These are phyloP conservation scores for Phalacrocorax aristotelis DNA, from an alignment of 2,113 vertebrate genomes.

Conservation along the genomic window DNA sequence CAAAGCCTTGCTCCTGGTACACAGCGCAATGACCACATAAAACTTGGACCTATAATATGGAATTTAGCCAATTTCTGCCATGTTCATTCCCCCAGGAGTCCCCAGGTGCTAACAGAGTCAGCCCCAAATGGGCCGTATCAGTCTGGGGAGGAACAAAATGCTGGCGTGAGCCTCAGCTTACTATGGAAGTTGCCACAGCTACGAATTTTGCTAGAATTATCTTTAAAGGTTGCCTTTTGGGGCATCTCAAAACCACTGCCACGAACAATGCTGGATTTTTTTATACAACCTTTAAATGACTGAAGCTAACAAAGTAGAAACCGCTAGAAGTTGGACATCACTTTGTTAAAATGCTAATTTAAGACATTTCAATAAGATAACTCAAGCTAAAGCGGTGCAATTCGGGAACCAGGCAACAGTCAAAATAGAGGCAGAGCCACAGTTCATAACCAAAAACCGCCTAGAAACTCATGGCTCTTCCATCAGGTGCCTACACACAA, in stretches of 20 bases:
- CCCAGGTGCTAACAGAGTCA: not conserved
- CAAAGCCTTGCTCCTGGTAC: not conserved
- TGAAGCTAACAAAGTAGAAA: not conserved
- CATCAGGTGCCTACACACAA: not conserved
- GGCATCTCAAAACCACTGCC: not conserved
- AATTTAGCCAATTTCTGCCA: not conserved
- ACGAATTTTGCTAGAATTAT: not conserved
- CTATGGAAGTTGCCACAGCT: not conserved
- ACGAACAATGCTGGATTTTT: not conserved
- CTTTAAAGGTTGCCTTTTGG: not conserved
- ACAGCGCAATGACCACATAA: not conserved
- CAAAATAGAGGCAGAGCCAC: not conserved
- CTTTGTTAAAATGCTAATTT: not conserved
- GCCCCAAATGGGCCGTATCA: rapidly evolving
- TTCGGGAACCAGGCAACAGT: not conserved
- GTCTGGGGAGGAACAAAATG: not conserved
- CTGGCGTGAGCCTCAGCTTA: not conserved
- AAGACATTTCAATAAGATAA: not conserved
- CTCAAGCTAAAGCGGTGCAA: not conserved
- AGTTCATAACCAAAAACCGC: rapidly evolving
- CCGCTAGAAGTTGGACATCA: not conserved
- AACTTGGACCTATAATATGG: not conserved
- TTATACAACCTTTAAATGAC: not conserved
- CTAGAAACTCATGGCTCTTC: not conserved
- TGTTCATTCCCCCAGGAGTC: no score